Conservation (phyloP, 2,888 invertebrate species). For the Matsumyia berberina region DNA sequence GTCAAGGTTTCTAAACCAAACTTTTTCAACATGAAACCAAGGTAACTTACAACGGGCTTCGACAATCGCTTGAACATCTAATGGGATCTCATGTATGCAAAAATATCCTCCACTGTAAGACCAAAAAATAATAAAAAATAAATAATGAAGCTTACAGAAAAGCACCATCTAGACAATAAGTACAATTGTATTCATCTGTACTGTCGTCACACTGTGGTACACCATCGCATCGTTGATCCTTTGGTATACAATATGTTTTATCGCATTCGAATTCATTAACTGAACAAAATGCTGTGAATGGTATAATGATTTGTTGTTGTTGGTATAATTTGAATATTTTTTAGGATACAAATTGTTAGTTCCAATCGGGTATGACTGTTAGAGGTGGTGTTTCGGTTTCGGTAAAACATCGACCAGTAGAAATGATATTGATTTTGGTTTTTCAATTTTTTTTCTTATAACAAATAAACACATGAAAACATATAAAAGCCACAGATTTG, state of each 20-base stretch:
- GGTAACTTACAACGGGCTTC: too few species aligned
- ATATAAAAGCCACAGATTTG: constrained; percentile 37
- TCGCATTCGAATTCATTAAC: constrained; percentile 86
- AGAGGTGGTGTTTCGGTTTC: constrained; percentile 30
- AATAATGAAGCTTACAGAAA: constrained; percentile 82
- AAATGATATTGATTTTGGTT: constrained; percentile 60
- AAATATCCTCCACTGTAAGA: too few species aligned
- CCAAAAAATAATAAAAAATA: constrained; percentile 31
- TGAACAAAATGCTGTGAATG: constrained; percentile 82
- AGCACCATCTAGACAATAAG: constrained; percentile 82
- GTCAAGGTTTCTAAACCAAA: too few species aligned
- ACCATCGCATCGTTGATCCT: constrained; percentile 85
- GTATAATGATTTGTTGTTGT: constrained; percentile 65
- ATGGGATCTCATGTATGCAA: too few species aligned
- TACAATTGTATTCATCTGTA: constrained; percentile 85
- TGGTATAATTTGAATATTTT: constrained; percentile 20
- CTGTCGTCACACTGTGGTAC: constrained; percentile 85
- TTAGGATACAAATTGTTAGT: constrained; percentile 42
- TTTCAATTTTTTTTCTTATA: constrained; percentile 19
- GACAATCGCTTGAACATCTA: too few species aligned
- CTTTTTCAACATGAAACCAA: too few species aligned
- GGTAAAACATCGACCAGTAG: constrained; percentile 73
- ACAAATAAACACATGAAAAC: constrained; percentile 44
- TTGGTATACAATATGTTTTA: constrained; percentile 87
- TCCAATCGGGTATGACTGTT: constrained; percentile 17